Evolutionary conservation across 2,888 invertebrate species (phyloP).

Genomic region (Zygothrica quintamaculata): DNA sequence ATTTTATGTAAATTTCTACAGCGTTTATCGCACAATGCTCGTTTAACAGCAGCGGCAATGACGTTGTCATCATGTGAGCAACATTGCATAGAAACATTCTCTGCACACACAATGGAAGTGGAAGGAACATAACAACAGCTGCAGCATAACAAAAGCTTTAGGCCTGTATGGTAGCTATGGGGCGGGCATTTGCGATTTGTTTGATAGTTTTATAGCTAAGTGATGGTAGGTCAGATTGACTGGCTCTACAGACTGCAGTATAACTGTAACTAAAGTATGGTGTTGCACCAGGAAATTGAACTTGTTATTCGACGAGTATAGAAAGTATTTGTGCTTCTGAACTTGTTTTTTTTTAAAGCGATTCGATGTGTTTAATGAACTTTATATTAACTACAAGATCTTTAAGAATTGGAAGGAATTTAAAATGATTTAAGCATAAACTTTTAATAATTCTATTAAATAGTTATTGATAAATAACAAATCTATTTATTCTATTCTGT

Average conservation of each 20-base stretch:
- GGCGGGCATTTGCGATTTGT: slow-evolving; percentile 46
- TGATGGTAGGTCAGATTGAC: slow-evolving; percentile 54
- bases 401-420: no score
- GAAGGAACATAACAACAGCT: slow-evolving; percentile 17
- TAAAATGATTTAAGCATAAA: slow-evolving; percentile 6
- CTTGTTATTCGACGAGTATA: slow-evolving; percentile 23
- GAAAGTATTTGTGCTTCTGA: slow-evolving; percentile 10
- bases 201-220: slow-evolving; percentile 49
- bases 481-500: no score
- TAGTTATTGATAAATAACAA: no score
- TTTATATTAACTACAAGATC: no score
- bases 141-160: slow-evolving; percentile 34
- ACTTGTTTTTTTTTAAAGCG: neutral
- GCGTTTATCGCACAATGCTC: slow-evolving; percentile 46
- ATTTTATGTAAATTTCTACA: slow-evolving; percentile 54
- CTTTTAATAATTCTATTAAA: slow-evolving; percentile 2
- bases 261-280: slow-evolving; percentile 56
- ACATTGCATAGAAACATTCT: slow-evolving; percentile 39
- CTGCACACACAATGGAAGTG: slow-evolving; percentile 43
- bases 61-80: slow-evolving; percentile 27
- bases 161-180: slow-evolving; percentile 28
- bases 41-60: slow-evolving; percentile 33
- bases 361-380: no score
- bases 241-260: slow-evolving; percentile 23
- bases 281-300: slow-evolving; percentile 41